phyloP scores from a whole-genome alignment of 2,888 invertebrate species.

The Platerodrilus igneus region DNA sequence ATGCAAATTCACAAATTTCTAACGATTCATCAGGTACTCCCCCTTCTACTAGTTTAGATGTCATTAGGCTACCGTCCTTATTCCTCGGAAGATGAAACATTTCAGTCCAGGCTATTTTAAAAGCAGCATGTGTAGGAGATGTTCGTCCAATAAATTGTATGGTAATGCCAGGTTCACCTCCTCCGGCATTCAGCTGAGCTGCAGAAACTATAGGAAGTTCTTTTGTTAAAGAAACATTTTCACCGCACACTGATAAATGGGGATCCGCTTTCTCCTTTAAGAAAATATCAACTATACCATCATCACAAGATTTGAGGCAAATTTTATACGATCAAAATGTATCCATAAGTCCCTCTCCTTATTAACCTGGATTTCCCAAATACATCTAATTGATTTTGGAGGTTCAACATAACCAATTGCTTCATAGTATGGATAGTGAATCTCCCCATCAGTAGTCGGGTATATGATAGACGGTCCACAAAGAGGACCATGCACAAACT shows the following conservation, averaged over 20 bases:
- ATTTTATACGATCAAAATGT: slow-evolving; percentile 81
- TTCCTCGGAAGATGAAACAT: slow-evolving; percentile 81
- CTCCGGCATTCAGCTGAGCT: slow-evolving; percentile 66
- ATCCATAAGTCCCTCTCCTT: slow-evolving; percentile 81
- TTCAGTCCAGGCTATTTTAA: slow-evolving; percentile 88
- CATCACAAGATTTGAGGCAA: slow-evolving; percentile 82
- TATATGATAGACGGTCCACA: slow-evolving; percentile 80
- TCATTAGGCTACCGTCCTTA: slow-evolving; percentile 74
- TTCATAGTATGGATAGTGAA: slow-evolving; percentile 82
- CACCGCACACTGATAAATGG: slow-evolving; percentile 77
- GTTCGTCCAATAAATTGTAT: slow-evolving; percentile 65
- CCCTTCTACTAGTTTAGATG: slow-evolving; percentile 67
- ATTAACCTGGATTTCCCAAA: slow-evolving; percentile 64
- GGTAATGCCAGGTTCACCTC: slow-evolving; percentile 55
- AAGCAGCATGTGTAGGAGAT: slow-evolving; percentile 74
- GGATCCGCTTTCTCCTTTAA: slow-evolving; percentile 58
- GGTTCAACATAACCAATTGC: slow-evolving; percentile 66
- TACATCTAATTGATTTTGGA: slow-evolving; percentile 58
- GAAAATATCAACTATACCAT: slow-evolving; percentile 80
- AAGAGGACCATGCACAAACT: slow-evolving; percentile 84
- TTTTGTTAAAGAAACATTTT: slow-evolving; percentile 75
- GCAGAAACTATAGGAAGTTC: slow-evolving; percentile 77
- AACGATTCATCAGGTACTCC: slow-evolving; percentile 44
- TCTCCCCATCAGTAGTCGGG: slow-evolving; percentile 77
- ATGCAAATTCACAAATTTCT: slow-evolving; percentile 77